These are phyloP conservation scores for Spinibarbus caldwelli DNA, from an alignment of 2,797 vertebrate genomes.

Conservation along the genomic window DNA sequence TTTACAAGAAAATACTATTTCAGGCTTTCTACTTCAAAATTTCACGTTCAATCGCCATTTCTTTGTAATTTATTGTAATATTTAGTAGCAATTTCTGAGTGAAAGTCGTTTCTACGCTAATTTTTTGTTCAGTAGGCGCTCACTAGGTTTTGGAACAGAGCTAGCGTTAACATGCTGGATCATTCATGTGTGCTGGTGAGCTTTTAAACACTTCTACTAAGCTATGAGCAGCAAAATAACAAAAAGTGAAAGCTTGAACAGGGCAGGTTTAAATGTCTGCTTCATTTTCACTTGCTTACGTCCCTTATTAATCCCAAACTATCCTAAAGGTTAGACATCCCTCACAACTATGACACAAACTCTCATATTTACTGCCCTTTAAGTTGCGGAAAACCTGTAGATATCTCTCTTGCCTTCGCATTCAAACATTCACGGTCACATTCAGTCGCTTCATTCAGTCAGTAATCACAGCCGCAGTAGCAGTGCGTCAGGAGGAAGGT, in stretches of 20 bases:
- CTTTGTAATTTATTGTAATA: not conserved
- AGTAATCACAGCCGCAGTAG: conserved; percentile 33
- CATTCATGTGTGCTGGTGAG: conserved; percentile 24
- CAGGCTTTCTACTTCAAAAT: not conserved
- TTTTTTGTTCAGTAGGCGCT: not conserved
- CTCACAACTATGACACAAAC: conserved; percentile 26
- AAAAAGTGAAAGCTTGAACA: conserved; percentile 5
- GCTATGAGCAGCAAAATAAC: not conserved
- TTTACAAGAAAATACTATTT: not conserved
- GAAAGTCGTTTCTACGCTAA: not conserved
- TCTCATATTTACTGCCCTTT: conserved; percentile 7
- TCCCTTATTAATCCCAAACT: conserved; percentile 16
- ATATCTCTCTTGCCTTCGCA: not conserved
- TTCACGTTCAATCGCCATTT: not conserved
- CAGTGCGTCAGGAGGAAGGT: conserved; percentile 1
- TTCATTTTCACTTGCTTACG: not conserved
- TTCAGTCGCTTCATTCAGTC: conserved; percentile 24
- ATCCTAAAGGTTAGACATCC: not conserved
- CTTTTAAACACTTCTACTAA: not conserved
- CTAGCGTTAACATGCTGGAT: not conserved
- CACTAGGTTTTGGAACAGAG: not conserved
- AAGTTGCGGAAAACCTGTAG: not conserved
- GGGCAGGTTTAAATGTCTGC: not conserved
- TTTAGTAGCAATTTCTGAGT: not conserved
- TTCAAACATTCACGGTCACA: not conserved